Evolutionary conservation across 2,888 invertebrate genomes (phyloP), one percentile per base, ranked within the genome.

Genomic region (Notodonta ziczac): DNA sequence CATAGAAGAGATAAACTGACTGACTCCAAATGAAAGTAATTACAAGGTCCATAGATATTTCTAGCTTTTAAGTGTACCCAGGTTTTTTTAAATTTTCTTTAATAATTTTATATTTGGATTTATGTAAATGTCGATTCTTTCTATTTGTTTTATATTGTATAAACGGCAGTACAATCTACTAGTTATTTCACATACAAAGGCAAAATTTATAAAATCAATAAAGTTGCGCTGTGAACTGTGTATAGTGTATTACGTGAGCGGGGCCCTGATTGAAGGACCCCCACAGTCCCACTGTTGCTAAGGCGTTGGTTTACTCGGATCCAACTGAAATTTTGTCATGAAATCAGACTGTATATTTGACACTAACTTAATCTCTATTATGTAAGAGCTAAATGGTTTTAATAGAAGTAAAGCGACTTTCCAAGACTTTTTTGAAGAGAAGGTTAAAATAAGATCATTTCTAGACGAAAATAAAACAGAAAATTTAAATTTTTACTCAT

Each of bases 161-260:
- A 48, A 35, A 40, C 52, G 44, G 57, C 46, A 50, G 46, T 46
- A 40, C 42, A 32, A 32, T 59, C 35, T 62, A 54, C 61, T 63
- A 62, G 3, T 58, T 32, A 58, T 52, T 62, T 59, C 14, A 56
- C 42, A 61, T 67, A 58, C 56, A 57, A 55, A 60, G 62, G 58
- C 57, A 52, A 61, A 62, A 69, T 69, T 62, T 56, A 64, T 67
- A 67, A 69, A 71, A 74, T 74, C 73, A 66, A 74, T 74, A 70
- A 24, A 40, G 63, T 53, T 58, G 57, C 56, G 56, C 53, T 56
- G 56, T 61, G 42, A 14, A 51, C 51, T 35, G 57, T 64, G 63
- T 46, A 24, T 60, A 55, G 58, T 60, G 63, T 61, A 58, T 35
- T 56, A 61, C 58, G 62, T 60, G 63, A 64, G 35, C 32, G 44